phyloP scores from a whole-genome alignment of 1,140 invertebrate genomes.

The Diorhabda carinulata region DNA sequence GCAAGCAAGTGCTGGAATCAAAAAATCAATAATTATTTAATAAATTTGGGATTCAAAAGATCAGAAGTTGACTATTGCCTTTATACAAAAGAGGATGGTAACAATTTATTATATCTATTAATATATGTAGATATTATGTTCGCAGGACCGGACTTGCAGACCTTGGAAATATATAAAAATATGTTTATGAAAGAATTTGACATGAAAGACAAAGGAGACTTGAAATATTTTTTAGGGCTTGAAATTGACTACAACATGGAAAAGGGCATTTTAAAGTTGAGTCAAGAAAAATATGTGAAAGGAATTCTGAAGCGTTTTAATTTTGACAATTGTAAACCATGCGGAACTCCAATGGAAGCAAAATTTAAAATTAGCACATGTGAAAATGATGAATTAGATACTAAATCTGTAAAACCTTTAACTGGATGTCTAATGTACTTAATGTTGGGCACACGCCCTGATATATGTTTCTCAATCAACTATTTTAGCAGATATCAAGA shows the following conservation, averaged over 20 bases:
- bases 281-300: constrained; percentile 4
- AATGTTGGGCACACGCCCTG: constrained; percentile 13
- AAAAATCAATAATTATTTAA: neutral
- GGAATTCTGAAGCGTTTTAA: constrained; percentile 10
- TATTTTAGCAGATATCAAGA: constrained; percentile 15
- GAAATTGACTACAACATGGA: neutral
- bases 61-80: neutral
- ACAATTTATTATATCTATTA: neutral
- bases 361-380: constrained; percentile 3
- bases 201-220: neutral
- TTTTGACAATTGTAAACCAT: constrained; percentile 4
- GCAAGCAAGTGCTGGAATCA: neutral
- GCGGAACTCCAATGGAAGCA: neutral
- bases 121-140: neutral
- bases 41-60: neutral
- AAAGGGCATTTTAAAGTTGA: neutral
- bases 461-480: constrained; percentile 12
- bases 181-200: neutral
- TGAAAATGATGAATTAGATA: constrained; percentile 1
- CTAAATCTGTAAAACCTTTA: constrained; percentile 7
- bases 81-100: neutral
- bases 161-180: neutral
- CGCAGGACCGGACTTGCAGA: neutral
- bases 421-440: constrained; percentile 18
- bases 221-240: neutral